Evolutionary conservation across 1,140 invertebrate genomes (phyloP).

Genomic region (Drosophila nasuta): DNA sequence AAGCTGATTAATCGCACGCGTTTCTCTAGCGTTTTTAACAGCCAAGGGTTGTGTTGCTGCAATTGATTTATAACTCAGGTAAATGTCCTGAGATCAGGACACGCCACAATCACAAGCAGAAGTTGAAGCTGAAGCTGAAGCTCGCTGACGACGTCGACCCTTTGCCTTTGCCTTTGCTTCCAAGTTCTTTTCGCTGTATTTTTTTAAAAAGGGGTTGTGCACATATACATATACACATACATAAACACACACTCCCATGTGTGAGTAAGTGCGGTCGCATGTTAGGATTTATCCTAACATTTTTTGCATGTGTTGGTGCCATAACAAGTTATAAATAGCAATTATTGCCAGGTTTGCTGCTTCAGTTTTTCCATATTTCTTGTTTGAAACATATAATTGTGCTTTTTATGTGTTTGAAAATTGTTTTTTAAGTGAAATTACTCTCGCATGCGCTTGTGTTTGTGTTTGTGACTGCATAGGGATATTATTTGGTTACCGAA

Average conservation of each 20-base stretch:
- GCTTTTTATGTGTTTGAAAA: slow-evolving; percentile 73
- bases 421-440: slow-evolving; percentile 82
- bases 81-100: slow-evolving; percentile 78
- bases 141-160: slow-evolving; percentile 45
- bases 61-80: slow-evolving; percentile 80
- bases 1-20: slow-evolving; percentile 36
- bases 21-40: slow-evolving; percentile 28
- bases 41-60: slow-evolving; percentile 53
- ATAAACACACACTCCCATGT: slow-evolving; percentile 14
- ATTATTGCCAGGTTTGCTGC: slow-evolving; percentile 67
- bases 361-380: slow-evolving; percentile 59
- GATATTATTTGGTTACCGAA: background rate
- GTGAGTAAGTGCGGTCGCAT: background rate
- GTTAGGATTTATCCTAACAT: slow-evolving; percentile 56
- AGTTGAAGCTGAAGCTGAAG: background rate
- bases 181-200: slow-evolving; percentile 23
- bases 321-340: slow-evolving; percentile 83
- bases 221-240: slow-evolving; percentile 42
- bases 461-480: slow-evolving; percentile 13
- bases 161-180: slow-evolving; percentile 26
- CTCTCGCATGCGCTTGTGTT: slow-evolving; percentile 11
- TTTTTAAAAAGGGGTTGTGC: slow-evolving; percentile 69
- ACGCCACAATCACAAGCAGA: slow-evolving; percentile 50
- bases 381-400: slow-evolving; percentile 78
- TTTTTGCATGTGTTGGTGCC: slow-evolving; percentile 74